Evolutionary conservation across 2,113 vertebrate genomes (phyloP).

Genomic region (Stigmatopora argus): DNA sequence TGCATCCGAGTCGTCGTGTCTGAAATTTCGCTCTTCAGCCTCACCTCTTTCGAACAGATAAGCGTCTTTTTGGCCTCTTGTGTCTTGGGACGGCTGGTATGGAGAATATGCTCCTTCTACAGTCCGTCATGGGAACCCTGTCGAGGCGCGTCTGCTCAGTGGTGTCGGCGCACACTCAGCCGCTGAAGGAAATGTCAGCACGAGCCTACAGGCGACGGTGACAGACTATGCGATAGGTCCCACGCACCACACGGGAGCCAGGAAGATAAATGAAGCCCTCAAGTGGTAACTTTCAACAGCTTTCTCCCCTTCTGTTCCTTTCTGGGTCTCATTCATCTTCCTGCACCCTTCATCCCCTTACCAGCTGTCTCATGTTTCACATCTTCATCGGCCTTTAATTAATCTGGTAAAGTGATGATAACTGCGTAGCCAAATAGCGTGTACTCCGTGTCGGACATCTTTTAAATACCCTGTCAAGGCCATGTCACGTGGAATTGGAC

Average conservation of each 20-base stretch:
- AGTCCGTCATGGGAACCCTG: constrained; percentile 42
- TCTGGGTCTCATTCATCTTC: neutral
- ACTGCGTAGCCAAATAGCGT: neutral
- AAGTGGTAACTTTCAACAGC: constrained; percentile 46
- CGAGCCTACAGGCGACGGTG: constrained; percentile 37
- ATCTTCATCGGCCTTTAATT: constrained; percentile 12
- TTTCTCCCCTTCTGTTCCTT: constrained; percentile 14
- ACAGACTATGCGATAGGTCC: constrained; percentile 39
- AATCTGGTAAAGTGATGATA: neutral
- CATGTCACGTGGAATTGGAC: neutral
- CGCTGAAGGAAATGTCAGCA: constrained; percentile 67
- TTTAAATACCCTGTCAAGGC: constrained; percentile 1
- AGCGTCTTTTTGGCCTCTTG: constrained; percentile 7
- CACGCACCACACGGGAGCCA: constrained; percentile 16
- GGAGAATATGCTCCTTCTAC: constrained; percentile 26
- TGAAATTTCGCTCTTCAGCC: constrained; percentile 2
- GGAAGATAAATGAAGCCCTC: constrained; percentile 51
- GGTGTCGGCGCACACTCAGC: constrained; percentile 48
- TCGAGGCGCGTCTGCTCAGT: constrained; percentile 47
- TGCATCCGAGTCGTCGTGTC: constrained; percentile 6
- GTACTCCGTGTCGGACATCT: neutral
- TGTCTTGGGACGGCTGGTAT: constrained; percentile 50
- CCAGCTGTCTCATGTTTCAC: neutral
- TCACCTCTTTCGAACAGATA: constrained; percentile 21
- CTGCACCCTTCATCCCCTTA: neutral